Conservation (phyloP, 2,797 vertebrate species). For the Pogoniulus pusillus region DNA sequence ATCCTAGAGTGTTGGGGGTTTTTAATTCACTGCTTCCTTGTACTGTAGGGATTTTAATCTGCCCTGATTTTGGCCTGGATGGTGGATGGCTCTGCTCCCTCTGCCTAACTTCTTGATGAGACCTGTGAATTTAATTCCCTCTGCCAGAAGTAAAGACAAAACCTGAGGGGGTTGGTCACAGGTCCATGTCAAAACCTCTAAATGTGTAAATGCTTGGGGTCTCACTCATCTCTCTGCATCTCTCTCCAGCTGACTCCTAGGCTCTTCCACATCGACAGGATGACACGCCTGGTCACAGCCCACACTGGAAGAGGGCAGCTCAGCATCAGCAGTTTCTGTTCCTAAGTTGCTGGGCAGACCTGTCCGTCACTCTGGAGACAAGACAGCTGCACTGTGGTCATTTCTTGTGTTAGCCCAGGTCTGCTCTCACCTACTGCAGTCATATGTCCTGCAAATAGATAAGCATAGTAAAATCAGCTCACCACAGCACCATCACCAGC, state of each 20-base stretch:
- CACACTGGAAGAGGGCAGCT: not conserved
- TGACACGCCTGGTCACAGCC: rapidly evolving
- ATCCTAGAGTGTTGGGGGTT: too few relatives aligned
- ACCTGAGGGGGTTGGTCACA: rapidly evolving
- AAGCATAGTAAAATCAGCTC: not conserved
- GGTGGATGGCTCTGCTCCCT: not conserved
- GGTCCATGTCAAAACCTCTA: not conserved
- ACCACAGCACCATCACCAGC: not conserved
- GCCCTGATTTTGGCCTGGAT: not conserved
- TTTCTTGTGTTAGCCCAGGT: not conserved
- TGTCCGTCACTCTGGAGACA: not conserved
- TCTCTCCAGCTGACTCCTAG: not conserved
- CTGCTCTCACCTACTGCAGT: not conserved
- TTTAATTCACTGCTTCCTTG: not conserved
- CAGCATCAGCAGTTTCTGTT: not conserved
- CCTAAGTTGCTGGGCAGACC: not conserved
- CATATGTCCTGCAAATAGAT: not conserved
- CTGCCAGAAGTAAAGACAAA: not conserved
- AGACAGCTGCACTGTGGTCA: too few relatives aligned
- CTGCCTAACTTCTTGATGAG: not conserved
- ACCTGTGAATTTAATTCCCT: not conserved
- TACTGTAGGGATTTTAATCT: not conserved
- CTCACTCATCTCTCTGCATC: not conserved
- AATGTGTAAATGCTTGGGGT: not conserved
- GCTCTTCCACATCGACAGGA: not conserved